Base-by-base conservation (phyloP, 2,888 invertebrate species). In the Ophion ellenae region DNA sequence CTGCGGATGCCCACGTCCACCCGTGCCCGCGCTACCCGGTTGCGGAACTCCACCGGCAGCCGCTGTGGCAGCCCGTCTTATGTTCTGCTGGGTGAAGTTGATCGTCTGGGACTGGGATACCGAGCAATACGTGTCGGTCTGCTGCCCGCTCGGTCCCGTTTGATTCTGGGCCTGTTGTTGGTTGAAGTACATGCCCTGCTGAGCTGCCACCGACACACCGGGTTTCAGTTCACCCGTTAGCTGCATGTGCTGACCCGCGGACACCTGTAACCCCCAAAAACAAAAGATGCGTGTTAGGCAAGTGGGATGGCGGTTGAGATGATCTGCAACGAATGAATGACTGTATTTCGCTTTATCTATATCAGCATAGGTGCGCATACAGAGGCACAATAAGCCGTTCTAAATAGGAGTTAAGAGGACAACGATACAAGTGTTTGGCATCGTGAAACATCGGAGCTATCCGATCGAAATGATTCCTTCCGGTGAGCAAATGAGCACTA, bases 51-150 rank as follows among this genome's bases (percentile, higher is more conserved):
- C 94, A 32, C 94, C 93, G 24, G 94, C 92, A 11, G 91, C 93
- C n/a, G 94, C 93, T 24, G 94, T 94, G 11, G 94, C 94, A 24
- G 94, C 94, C 83, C 96, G 94, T 81, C 96, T 95, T 93, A 97
- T 94, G 63, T 95, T 95, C 91, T 97, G 97, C 92, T 97, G 97
- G 40, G 97, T 96, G 94, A 97, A 97, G 95, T 97, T 98, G 93
- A 98, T 97, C 87, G 97, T 97, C 94, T 98, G 98, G 90, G 97
- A 96, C 95, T 97, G 98, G 61, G 97, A 97, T 93, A 97, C 96
- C 64, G 97, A 96, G 81, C 94, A 94, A 93, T 97, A 97, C 61
- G 95, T 94, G 87, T 96, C 96, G 89, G 95, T 95, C 66, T 95
- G 95, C 78, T 94, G 94, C 74, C 90, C 89, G 59, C 89, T 87